These are phyloP conservation scores for Yoshiicerus persimilis DNA, from an alignment of 1,140 invertebrate species.

Conservation along the genomic window DNA sequence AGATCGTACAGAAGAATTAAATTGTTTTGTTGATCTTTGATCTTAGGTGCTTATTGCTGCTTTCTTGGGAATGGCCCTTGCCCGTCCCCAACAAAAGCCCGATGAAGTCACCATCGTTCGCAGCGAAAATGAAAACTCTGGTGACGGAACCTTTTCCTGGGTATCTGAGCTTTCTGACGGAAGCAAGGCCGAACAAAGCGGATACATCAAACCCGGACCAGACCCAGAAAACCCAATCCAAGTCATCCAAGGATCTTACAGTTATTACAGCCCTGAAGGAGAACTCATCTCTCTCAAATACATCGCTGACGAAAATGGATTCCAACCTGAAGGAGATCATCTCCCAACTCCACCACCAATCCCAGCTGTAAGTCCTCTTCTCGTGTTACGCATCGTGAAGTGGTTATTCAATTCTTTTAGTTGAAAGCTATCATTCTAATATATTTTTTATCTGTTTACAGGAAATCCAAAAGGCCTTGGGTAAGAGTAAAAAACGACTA, in stretches of 20 bases:
- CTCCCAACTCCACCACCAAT: slow-evolving; percentile 43
- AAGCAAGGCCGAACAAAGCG: slow-evolving; percentile 35
- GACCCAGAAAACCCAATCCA: slow-evolving; percentile 39
- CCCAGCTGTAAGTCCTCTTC: neutral
- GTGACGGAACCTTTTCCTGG: slow-evolving; percentile 41
- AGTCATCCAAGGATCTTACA: slow-evolving; percentile 37
- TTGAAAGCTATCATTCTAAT: no score
- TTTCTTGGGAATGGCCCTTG: slow-evolving; percentile 31
- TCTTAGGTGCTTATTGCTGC: slow-evolving; percentile 31
- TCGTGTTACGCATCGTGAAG: no score
- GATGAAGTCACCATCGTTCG: slow-evolving; percentile 34
- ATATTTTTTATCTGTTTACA: neutral
- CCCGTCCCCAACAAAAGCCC: slow-evolving; percentile 25
- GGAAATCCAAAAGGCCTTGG: slow-evolving; percentile 36
- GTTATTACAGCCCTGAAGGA: slow-evolving; percentile 24
- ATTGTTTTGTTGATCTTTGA: neutral
- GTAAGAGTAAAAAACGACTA: no score
- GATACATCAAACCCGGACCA: slow-evolving; percentile 30
- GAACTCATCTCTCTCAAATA: slow-evolving; percentile 31
- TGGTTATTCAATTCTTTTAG: no score
- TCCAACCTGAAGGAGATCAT: slow-evolving; percentile 36
- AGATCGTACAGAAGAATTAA: no score
- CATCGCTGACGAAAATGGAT: slow-evolving; percentile 40
- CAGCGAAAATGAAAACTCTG: slow-evolving; percentile 41
- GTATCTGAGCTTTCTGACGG: slow-evolving; percentile 40